Evolutionary conservation across 2,797 vertebrate genomes (phyloP).

Genomic region (Petrocephalus sullivani): DNA sequence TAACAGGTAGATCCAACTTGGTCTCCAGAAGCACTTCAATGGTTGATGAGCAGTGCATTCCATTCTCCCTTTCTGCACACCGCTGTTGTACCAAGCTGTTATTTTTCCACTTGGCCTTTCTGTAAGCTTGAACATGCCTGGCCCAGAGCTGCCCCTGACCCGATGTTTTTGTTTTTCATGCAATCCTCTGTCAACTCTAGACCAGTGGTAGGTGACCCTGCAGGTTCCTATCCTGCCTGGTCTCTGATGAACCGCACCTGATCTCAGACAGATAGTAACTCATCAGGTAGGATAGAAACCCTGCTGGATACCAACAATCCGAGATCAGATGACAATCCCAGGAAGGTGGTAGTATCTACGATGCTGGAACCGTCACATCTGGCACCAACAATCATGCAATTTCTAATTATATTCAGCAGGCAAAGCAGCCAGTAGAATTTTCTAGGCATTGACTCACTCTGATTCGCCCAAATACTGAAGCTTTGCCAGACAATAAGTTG

Average conservation of each 20-base stretch:
- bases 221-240: background rate
- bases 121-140: background rate
- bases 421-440: too few species aligned
- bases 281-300: background rate
- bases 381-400: background rate
- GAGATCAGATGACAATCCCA: background rate
- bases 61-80: background rate
- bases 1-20: background rate
- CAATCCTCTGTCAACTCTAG: background rate
- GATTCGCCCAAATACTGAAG: too few species aligned
- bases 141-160: background rate
- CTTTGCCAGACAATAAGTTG: background rate
- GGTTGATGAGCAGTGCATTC: background rate
- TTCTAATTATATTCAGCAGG: background rate
- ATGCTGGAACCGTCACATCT: background rate
- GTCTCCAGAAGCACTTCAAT: background rate
- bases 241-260: background rate
- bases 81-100: background rate
- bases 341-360: background rate
- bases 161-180: background rate
- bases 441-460: too few species aligned
- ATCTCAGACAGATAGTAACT: background rate
- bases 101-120: background rate
- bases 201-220: background rate
- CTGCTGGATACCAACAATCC: background rate